These are phyloP conservation scores for Phrynocephalus versicolor DNA, from an alignment of 2,113 vertebrate species.

Conservation along the genomic window DNA sequence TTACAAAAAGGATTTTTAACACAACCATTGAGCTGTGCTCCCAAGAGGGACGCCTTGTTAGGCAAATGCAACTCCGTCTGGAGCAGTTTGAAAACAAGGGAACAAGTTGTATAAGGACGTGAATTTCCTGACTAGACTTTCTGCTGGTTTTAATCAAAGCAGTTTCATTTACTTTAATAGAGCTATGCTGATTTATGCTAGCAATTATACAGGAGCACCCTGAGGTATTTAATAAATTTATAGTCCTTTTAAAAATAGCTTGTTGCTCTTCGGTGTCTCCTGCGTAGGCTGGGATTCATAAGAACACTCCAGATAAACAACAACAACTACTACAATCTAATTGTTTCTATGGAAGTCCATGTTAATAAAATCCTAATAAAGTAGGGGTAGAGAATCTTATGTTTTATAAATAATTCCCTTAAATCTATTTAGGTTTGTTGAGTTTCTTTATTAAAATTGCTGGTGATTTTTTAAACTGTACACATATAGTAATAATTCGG, in stretches of 20 bases:
- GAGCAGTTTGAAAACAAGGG: background rate
- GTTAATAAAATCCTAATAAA: slow-evolving; percentile 13
- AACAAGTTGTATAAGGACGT: background rate
- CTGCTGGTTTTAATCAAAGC: slow-evolving; percentile 18
- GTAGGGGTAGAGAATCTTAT: too few species aligned
- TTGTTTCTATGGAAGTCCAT: background rate
- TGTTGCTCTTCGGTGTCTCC: slow-evolving; percentile 6
- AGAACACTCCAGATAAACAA: background rate
- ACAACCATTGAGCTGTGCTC: background rate
- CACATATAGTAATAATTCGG: too few species aligned
- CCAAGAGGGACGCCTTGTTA: slow-evolving; percentile 9
- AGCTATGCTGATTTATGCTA: slow-evolving; percentile 10
- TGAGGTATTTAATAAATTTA: slow-evolving; percentile 27
- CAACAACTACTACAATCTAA: slow-evolving; percentile 7
- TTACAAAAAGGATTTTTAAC: background rate
- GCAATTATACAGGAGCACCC: slow-evolving; percentile 26
- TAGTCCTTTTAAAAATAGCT: slow-evolving; percentile 25
- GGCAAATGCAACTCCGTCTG: background rate
- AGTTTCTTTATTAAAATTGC: background rate
- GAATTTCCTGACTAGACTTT: background rate
- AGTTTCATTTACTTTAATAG: slow-evolving; percentile 30
- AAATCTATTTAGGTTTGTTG: background rate
- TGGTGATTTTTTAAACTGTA: too few species aligned
- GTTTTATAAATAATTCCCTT: background rate
- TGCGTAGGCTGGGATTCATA: background rate